phyloP scores from a whole-genome alignment of 1,140 invertebrate genomes.

The Hypothenemus hampei region DNA sequence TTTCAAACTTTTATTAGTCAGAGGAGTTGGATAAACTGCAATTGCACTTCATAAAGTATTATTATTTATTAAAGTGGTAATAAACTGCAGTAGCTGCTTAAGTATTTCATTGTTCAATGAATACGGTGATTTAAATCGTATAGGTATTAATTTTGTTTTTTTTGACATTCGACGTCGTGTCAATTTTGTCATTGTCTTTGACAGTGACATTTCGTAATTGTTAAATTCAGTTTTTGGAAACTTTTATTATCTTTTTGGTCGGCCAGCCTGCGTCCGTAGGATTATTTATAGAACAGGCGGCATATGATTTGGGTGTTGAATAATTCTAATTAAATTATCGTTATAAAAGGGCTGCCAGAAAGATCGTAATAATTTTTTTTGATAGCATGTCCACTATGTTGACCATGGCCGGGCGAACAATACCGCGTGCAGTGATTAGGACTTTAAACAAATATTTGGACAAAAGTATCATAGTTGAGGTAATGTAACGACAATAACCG shows the following conservation, averaged over 20 bases:
- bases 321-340: constrained; percentile 5
- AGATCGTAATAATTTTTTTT: too few relatives aligned
- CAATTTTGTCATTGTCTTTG: constrained; percentile 4
- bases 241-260: background rate
- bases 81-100: too few relatives aligned
- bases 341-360: too few relatives aligned
- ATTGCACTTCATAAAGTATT: too few relatives aligned
- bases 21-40: too few relatives aligned
- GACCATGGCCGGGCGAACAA: constrained; percentile 37
- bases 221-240: background rate
- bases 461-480: constrained; percentile 39
- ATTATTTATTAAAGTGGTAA: background rate
- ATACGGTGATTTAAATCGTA: too few relatives aligned
- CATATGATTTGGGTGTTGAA: constrained; percentile 19
- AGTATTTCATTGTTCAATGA: too few relatives aligned
- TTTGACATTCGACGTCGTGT: background rate
- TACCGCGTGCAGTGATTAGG: constrained; percentile 39
- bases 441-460: constrained; percentile 40
- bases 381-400: constrained; percentile 42
- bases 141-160: background rate
- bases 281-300: constrained; percentile 20
- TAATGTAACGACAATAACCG: constrained; percentile 31
- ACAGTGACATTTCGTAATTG: background rate
- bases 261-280: constrained; percentile 2
- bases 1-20: too few relatives aligned